Evolutionary conservation across 2,888 invertebrate genomes (phyloP).

Genomic region (Phortica magna): DNA sequence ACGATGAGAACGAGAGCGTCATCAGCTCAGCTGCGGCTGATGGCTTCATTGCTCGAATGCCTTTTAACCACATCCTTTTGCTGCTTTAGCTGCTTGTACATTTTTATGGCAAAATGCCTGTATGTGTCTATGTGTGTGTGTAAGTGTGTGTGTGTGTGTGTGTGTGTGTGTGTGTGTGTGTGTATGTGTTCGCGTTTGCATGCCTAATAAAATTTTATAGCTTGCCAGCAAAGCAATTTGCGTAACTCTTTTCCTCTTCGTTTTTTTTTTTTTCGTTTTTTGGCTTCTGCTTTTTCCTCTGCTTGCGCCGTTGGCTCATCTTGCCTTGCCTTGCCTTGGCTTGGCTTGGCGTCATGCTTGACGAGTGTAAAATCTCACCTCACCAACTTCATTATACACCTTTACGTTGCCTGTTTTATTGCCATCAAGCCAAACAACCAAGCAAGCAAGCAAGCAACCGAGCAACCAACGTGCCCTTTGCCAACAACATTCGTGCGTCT

Average conservation of each 20-base stretch:
- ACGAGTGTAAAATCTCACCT: neutral
- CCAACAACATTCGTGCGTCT: constrained; percentile 55
- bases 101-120: neutral
- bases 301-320: neutral
- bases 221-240: constrained; percentile 71
- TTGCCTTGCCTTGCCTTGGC: neutral
- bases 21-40: neutral
- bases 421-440: neutral
- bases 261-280: neutral
- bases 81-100: constrained; percentile 28
- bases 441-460: neutral
- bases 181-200: constrained; percentile 36
- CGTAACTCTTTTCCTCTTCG: constrained; percentile 51
- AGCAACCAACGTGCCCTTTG: neutral
- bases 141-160: neutral
- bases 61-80: constrained; percentile 20
- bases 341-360: too few species aligned
- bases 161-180: neutral
- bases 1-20: constrained; percentile 10
- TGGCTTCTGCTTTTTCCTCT: neutral
- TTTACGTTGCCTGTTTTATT: constrained; percentile 9
- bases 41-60: constrained; percentile 5
- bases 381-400: constrained; percentile 3
- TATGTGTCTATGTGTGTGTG: constrained; percentile 33
- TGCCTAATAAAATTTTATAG: constrained; percentile 69